Conservation (phyloP, 1,140 invertebrate genomes). For the Ceratosolen fusciceps region DNA sequence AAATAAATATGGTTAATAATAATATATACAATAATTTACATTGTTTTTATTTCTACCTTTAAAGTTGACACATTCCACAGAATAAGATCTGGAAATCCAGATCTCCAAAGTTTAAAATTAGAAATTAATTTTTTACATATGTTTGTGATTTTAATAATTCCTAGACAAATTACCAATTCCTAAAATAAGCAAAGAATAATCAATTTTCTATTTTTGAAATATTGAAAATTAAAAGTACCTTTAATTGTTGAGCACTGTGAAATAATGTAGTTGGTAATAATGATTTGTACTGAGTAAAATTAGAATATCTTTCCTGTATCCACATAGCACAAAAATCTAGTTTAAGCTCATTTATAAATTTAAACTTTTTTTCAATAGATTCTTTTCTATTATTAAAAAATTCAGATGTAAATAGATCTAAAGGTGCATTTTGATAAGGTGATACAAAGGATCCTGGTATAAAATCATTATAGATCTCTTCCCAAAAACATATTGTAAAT, state of each 20-base stretch:
- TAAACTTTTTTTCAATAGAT: conserved; percentile 73
- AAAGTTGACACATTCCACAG: conserved; percentile 78
- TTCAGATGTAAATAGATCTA: conserved; percentile 77
- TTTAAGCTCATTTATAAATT: conserved; percentile 63
- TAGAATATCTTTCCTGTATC: conserved; percentile 66
- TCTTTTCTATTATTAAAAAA: conserved; percentile 77
- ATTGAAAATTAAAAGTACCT: conserved; percentile 62
- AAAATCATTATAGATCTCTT: conserved; percentile 77
- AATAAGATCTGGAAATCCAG: conserved; percentile 88
- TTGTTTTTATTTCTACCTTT: conserved; percentile 57
- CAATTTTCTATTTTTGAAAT: conserved; percentile 4
- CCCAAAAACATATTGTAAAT: conserved; percentile 83
- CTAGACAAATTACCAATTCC: conserved; percentile 75
- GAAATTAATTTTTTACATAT: conserved; percentile 76
- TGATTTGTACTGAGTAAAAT: conserved; percentile 65
- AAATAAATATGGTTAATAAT: conserved; percentile 3
- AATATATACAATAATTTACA: too few relatives aligned
- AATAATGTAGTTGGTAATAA: conserved; percentile 74
- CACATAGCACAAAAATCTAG: conserved; percentile 63
- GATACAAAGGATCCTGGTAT: conserved; percentile 79
- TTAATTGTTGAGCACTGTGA: conserved; percentile 65
- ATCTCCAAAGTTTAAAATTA: conserved; percentile 75
- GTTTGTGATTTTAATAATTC: conserved; percentile 70
- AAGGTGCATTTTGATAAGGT: conserved; percentile 77
- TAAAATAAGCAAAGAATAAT: conserved; percentile 57